These are phyloP conservation scores for Atrichornis clamosus DNA, from an alignment of 2,113 vertebrate species.

Conservation along the genomic window DNA sequence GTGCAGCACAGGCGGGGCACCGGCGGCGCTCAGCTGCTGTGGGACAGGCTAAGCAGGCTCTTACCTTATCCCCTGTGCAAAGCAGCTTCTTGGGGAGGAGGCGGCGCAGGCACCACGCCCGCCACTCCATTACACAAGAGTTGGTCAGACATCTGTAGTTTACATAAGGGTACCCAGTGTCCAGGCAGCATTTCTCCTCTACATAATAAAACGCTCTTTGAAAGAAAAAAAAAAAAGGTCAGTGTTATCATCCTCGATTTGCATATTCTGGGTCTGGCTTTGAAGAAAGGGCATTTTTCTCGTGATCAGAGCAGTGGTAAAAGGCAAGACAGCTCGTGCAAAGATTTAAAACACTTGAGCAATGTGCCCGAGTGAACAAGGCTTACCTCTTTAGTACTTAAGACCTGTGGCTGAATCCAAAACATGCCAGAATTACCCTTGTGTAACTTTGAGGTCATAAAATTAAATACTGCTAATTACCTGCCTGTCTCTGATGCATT, in stretches of 20 bases:
- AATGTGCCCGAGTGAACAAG: not conserved
- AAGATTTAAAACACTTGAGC: not conserved
- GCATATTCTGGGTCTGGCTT: not conserved
- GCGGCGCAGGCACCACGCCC: not conserved
- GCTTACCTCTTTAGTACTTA: not conserved
- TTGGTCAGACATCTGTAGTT: not conserved
- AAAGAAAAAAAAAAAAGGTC: not conserved
- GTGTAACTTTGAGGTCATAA: not conserved
- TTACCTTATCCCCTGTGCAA: not conserved
- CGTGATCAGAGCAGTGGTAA: not conserved
- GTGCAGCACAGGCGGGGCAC: not conserved
- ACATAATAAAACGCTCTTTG: not conserved
- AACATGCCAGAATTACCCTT: not conserved
- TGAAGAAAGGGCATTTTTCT: not conserved
- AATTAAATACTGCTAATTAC: not conserved
- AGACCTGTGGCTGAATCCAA: not conserved
- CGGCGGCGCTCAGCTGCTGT: rapidly evolving
- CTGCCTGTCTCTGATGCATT: not conserved
- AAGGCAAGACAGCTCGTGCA: not conserved
- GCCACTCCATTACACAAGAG: not conserved
- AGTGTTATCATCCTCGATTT: not conserved
- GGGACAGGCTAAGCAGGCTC: not conserved
- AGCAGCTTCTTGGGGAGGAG: not conserved
- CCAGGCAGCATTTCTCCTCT: not conserved
- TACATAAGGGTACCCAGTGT: not conserved